Conservation (phyloP, 2,797 vertebrate species). For the Pygocentrus nattereri region DNA sequence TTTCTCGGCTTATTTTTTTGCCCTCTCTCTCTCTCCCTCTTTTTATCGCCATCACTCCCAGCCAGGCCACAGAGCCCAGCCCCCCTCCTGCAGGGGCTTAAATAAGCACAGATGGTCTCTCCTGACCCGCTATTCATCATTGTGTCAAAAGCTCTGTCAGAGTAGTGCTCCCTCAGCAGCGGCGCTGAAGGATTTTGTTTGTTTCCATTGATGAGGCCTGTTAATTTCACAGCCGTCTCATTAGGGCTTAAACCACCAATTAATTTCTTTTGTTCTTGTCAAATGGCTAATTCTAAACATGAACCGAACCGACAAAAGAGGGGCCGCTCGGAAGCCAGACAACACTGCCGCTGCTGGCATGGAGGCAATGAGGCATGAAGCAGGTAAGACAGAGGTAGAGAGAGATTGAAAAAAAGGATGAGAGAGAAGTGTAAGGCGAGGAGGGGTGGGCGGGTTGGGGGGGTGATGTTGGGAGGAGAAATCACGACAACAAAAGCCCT, state of each 20-base stretch:
- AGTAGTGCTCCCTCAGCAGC: constrained; percentile 84
- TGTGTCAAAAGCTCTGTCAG: constrained; percentile 87
- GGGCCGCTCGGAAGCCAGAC: constrained; percentile 65
- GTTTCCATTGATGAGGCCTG: constrained; percentile 93
- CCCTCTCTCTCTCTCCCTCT: constrained; percentile 33
- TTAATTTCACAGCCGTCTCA: constrained; percentile 95
- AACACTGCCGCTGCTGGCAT: constrained; percentile 61
- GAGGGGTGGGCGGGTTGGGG: no score
- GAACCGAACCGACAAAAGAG: constrained; percentile 75
- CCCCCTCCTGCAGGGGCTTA: constrained; percentile 72
- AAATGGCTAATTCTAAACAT: constrained; percentile 95
- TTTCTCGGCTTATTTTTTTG: constrained; percentile 67
- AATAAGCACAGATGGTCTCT: constrained; percentile 93
- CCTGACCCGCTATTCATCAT: constrained; percentile 88
- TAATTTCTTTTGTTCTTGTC: constrained; percentile 98
- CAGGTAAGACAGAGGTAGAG: constrained; percentile 70
- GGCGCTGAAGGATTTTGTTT: constrained; percentile 89
- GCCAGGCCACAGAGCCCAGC: constrained; percentile 70
- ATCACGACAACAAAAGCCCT: constrained; percentile 71
- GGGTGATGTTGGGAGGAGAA: not conserved
- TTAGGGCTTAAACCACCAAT: constrained; percentile 97
- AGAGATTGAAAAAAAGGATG: constrained; percentile 39
- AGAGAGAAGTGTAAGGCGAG: constrained; percentile 58
- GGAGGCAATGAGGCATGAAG: constrained; percentile 75
- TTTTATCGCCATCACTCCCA: constrained; percentile 77